phyloP scores from a whole-genome alignment of 2,797 vertebrate species.

The Neostethus bicornis region DNA sequence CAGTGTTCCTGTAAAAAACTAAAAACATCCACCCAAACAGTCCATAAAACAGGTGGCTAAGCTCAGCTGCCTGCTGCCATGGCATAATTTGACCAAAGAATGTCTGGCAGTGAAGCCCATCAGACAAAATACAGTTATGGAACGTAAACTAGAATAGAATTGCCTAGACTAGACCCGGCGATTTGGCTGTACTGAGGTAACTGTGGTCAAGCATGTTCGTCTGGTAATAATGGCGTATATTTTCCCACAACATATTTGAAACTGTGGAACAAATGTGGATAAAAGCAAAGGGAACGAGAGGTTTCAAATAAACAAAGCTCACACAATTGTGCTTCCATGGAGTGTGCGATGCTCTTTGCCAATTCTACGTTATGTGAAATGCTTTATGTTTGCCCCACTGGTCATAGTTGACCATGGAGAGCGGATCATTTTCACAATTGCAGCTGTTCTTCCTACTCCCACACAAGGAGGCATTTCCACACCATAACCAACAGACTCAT shows the following conservation, averaged over 20 bases:
- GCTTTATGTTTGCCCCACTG: constrained; percentile 46
- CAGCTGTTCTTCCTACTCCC: constrained; percentile 74
- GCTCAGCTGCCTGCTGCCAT: constrained; percentile 46
- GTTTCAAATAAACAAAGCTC: constrained; percentile 36
- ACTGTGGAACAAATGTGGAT: constrained; percentile 42
- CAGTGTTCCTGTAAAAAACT: constrained; percentile 62
- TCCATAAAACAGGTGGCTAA: constrained; percentile 74
- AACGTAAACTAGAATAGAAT: constrained; percentile 56
- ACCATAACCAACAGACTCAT: constrained; percentile 37
- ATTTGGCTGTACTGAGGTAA: constrained; percentile 53
- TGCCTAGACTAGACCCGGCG: constrained; percentile 26
- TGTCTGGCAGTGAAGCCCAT: constrained; percentile 50
- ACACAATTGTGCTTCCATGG: constrained; percentile 26
- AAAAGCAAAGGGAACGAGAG: constrained; percentile 46
- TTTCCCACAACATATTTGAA: constrained; percentile 43
- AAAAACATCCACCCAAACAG: constrained; percentile 65
- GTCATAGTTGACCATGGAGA: constrained; percentile 66
- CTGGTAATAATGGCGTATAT: constrained; percentile 25
- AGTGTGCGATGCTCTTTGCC: constrained; percentile 40
- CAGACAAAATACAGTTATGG: constrained; percentile 52
- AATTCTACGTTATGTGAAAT: constrained; percentile 36
- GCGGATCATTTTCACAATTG: constrained; percentile 70
- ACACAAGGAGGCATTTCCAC: constrained; percentile 60
- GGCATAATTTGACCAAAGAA: constrained; percentile 55
- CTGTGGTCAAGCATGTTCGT: constrained; percentile 35